Percentiles rank a stretch among this genome's conserved stretches.
phyloP scores from a whole-genome alignment of 1,140 invertebrate species.

The Papilio dardanus region DNA sequence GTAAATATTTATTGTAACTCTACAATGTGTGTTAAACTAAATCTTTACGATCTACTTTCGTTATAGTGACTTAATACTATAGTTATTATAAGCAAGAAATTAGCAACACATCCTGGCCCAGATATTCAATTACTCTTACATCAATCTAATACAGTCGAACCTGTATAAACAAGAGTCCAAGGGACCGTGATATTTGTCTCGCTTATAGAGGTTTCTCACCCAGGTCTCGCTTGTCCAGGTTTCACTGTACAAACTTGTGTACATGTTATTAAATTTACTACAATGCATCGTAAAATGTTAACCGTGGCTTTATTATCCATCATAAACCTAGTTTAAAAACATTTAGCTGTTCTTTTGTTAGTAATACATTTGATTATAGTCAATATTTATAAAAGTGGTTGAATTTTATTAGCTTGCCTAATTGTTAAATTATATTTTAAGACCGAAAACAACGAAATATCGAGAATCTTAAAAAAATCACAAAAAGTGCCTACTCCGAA shows the following conservation, averaged over 20 bases:
- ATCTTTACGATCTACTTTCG: neutral
- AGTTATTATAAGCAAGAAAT: neutral
- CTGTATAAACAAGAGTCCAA: no score
- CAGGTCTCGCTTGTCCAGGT: no score
- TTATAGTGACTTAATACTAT: neutral
- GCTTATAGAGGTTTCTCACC: no score
- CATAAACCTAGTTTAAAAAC: constrained; percentile 25
- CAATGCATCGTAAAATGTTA: constrained; percentile 21
- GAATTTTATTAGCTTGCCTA: neutral
- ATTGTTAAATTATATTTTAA: neutral
- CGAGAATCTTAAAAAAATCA: no score
- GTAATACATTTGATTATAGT: neutral
- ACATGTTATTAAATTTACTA: neutral
- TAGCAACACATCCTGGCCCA: neutral
- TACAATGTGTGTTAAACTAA: neutral
- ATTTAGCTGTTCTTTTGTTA: neutral
- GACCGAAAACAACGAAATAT: neutral
- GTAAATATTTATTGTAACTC: neutral
- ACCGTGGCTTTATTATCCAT: neutral
- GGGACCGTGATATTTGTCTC: no score
- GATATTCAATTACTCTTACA: neutral
- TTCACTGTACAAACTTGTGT: neutral
- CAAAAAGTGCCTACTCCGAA: no score
- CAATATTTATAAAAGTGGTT: neutral
- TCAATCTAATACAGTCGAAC: neutral